Percentiles rank a stretch among this genome's conserved stretches.
phyloP scores from a whole-genome alignment of 2,888 invertebrate genomes.

The Andrena fulva region DNA sequence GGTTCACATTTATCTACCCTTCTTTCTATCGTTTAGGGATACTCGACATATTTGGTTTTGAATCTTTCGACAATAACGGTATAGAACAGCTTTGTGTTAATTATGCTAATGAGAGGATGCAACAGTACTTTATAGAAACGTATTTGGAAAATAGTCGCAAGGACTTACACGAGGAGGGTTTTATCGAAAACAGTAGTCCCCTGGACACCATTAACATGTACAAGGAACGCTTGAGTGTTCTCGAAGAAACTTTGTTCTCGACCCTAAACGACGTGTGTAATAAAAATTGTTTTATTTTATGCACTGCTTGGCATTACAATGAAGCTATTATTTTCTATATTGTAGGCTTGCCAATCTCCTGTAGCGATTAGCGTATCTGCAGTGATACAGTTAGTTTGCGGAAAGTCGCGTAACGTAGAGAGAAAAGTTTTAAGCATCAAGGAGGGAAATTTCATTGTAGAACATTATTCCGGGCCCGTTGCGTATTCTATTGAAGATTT shows the following conservation, averaged over 20 bases:
- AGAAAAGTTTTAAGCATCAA: slow-evolving; percentile 36
- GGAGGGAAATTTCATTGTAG: slow-evolving; percentile 79
- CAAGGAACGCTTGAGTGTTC: slow-evolving; percentile 76
- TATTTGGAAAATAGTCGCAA: slow-evolving; percentile 76
- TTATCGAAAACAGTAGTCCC: slow-evolving; percentile 70
- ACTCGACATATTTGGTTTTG: slow-evolving; percentile 83
- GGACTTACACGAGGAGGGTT: slow-evolving; percentile 77
- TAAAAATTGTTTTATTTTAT: neutral
- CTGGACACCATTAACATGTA: slow-evolving; percentile 72
- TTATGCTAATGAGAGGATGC: slow-evolving; percentile 82
- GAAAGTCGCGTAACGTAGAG: slow-evolving; percentile 7
- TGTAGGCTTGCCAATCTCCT: slow-evolving; percentile 72
- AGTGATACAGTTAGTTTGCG: slow-evolving; percentile 26
- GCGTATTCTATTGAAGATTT: slow-evolving; percentile 80
- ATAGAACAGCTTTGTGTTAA: slow-evolving; percentile 81
- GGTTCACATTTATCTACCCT: neutral
- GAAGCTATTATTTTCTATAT: slow-evolving; percentile 18
- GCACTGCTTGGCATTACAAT: neutral
- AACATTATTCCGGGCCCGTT: slow-evolving; percentile 82
- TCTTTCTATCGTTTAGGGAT: slow-evolving; percentile 73
- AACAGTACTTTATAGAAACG: slow-evolving; percentile 80
- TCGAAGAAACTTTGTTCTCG: slow-evolving; percentile 79
- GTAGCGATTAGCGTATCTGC: slow-evolving; percentile 24
- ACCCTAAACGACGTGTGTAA: slow-evolving; percentile 80
- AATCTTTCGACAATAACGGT: slow-evolving; percentile 79